Base-by-base conservation (phyloP, 2,113 vertebrate species). In the Spilogale gracilis region DNA sequence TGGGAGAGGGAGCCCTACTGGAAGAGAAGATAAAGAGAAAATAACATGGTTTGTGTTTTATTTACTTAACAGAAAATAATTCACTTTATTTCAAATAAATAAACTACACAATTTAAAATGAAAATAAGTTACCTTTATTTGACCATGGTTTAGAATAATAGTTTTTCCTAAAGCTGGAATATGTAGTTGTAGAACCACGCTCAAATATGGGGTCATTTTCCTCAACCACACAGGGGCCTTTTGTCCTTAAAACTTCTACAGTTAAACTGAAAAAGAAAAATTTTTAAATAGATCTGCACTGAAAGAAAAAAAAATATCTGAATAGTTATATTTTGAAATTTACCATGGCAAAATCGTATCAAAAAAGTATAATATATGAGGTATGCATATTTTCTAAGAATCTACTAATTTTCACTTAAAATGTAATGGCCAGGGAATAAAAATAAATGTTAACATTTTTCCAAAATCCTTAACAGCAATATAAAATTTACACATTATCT, bases 161-260 rank as follows among this genome's bases (percentile, higher is more conserved):
- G 74, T 98, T 99, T 97, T 99, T 99, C 96, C 99, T 99, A 98
- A 99, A 99, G 98, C 99, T 99, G 27, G 99, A 99, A 98, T 99
- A 99, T 0, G 99, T 99, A 78, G 99, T 99, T 89, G 99, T 99
- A 96, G 99, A 99, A 69, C 99, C 99, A 63, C 99, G 99, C 86
- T 99, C 99, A 99, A 99, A 99, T 96, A 99, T 99, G 58, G 99
- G 99, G 96, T 99, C 99, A 97, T 99, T 99, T 95, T 99, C 99
- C 85, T 99, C 99, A 60, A 99, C 99, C n/a, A 99, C 99, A 97
- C 99, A 99, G 0, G 99, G 99, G 1, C 99, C 99, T 98, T 99
- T 99, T 73, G 99, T 98, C 96, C 99, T 99, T 91, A 98, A 98
- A 97, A 99, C 99, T 98, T 99, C 99, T 91, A 99, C 99, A 3